phyloP scores from a whole-genome alignment of 2,113 vertebrate species.

The Chaetorhynchus papuensis region DNA sequence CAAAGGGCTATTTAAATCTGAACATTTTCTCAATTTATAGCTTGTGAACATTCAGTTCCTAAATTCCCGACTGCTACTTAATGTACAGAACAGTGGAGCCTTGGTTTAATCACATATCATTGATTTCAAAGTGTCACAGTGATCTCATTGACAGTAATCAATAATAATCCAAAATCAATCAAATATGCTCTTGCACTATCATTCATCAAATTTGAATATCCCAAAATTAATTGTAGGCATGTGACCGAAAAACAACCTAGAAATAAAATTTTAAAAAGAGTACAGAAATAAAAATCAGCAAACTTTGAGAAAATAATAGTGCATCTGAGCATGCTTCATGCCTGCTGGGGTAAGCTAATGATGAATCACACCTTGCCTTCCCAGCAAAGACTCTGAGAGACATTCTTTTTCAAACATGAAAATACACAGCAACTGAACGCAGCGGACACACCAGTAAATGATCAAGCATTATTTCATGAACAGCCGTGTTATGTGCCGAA shows the following conservation, averaged over 20 bases:
- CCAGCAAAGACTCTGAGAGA: neutral
- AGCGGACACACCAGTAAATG: neutral
- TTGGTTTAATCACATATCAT: conserved; percentile 75
- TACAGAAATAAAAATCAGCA: neutral
- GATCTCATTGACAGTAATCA: conserved; percentile 79
- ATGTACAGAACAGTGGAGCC: conserved; percentile 43
- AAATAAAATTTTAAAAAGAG: neutral
- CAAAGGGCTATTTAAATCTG: conserved; percentile 71
- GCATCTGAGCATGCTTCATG: neutral
- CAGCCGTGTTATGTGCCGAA: neutral
- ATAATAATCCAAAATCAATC: conserved; percentile 83
- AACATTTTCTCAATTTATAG: conserved; percentile 71
- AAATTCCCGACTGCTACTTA: conserved; percentile 45
- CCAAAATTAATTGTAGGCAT: conserved; percentile 67
- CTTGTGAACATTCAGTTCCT: conserved; percentile 63
- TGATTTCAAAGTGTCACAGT: conserved; percentile 72
- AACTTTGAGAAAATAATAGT: neutral
- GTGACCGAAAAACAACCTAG: conserved; percentile 10
- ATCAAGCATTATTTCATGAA: conserved; percentile 16
- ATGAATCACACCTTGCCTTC: conserved; percentile 6
- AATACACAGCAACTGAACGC: neutral
- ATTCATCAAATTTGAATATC: conserved; percentile 76
- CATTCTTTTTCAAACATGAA: neutral
- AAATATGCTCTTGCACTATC: conserved; percentile 65
- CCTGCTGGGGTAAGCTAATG: neutral